Evolutionary conservation across 2,888 invertebrate genomes (phyloP), one percentile per base, ranked within the genome.

Genomic region (Acleris holmiana): DNA sequence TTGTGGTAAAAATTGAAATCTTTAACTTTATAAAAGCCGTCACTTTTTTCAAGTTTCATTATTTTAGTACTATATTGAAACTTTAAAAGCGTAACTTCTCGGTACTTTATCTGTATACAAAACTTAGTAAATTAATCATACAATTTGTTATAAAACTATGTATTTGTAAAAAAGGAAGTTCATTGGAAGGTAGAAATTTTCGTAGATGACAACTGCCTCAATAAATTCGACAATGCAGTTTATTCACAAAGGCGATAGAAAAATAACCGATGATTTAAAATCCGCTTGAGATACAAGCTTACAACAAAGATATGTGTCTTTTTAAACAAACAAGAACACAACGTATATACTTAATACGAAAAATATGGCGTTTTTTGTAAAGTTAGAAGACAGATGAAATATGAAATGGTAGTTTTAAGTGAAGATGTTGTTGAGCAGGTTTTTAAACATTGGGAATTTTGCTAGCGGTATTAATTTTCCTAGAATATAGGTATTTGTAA

Each of bases 191-290:
- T 44, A 44, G n/a, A 13, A 49, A 23, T 7, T 44, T 18, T 76
- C 83, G 85, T 85, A 80, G 83, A 86, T 85, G 85, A 85, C 84
- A 85, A 79, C 76, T 82, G 81, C 76, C 81, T 75, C 76, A 77
- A 75, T 79, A 84, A 79, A 81, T 79, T 82, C 80, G 78, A 80
- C 66, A 68, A 77, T 76, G 79, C 73, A 75, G 23, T 60, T 55
- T 55, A 51, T 53, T 35, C 47, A 54, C 53, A 61, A 41, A 41
- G 40, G 58, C 40, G 17, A 49, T 35, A 49, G 7, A 48, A 49
- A 68, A 70, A 66, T 67, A 50, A 35, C 35, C 13, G 35, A 35
- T 35, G 58, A 69, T 29, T 25, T 55, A 67, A 61, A 66, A 53
- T 72, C 68, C 60, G 35, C 64, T 46, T 61, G 57, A 66, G 59